phyloP scores from a whole-genome alignment of 2,113 vertebrate species.

The Talpa occidentalis region DNA sequence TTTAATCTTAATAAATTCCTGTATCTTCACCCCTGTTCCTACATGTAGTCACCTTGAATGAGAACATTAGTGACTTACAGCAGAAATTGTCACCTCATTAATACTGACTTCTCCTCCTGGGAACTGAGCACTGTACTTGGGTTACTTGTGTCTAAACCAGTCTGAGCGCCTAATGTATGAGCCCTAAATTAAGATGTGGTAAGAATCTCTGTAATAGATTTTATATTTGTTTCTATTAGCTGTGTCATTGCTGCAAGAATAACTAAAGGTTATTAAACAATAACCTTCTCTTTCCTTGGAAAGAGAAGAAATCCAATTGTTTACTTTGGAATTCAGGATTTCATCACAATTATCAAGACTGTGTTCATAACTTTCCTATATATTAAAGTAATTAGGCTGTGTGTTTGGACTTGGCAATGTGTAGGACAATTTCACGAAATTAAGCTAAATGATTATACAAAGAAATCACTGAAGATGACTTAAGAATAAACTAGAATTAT shows the following conservation, averaged over 20 bases:
- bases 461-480: not conserved
- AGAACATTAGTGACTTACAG: not conserved
- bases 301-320: not conserved
- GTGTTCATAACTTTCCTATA: not conserved
- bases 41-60: not conserved
- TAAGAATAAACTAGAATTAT: not conserved
- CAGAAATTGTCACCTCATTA: not conserved
- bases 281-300: fast-evolving
- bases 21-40: not conserved
- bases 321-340: not conserved
- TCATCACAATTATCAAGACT: not conserved
- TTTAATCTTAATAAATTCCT: not conserved
- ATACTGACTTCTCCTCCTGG: not conserved
- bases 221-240: not conserved
- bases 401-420: not conserved
- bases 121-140: not conserved
- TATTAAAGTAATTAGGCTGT: not conserved
- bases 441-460: not conserved
- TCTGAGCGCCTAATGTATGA: not conserved
- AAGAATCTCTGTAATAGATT: not conserved
- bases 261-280: not conserved
- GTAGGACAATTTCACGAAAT: not conserved
- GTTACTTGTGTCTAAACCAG: not conserved
- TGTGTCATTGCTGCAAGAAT: not conserved
- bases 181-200: not conserved